Conservation (phyloP, 2,797 vertebrate genomes). For the Dermochelys coriacea region DNA sequence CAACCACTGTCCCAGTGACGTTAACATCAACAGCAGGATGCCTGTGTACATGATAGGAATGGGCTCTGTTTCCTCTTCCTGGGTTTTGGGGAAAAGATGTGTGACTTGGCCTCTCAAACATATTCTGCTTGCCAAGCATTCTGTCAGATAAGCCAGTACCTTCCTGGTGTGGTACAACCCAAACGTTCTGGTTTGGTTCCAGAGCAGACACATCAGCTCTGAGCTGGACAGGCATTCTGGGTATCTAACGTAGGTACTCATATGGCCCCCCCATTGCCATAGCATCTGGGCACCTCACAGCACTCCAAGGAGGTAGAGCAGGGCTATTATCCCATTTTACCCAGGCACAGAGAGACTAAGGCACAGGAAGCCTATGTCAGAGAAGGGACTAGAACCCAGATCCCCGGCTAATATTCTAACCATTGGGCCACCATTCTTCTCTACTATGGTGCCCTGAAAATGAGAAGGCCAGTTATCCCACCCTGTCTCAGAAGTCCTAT, state of each 20-base stretch:
- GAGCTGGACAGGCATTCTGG: neutral
- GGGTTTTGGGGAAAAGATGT: neutral
- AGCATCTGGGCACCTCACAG: fast-evolving
- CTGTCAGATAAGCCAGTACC: neutral
- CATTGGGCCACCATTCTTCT: neutral
- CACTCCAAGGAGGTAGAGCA: neutral
- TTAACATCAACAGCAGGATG: neutral
- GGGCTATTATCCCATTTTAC: neutral
- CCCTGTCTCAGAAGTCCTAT: neutral
- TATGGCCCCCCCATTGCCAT: neutral
- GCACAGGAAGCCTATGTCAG: neutral
- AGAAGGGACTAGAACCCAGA: neutral
- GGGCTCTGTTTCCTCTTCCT: neutral
- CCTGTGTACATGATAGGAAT: neutral
- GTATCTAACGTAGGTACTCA: neutral
- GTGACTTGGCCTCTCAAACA: neutral
- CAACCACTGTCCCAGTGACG: neutral
- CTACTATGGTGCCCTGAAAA: neutral
- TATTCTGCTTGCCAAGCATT: neutral
- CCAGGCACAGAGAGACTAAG: neutral
- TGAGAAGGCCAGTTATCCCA: neutral
- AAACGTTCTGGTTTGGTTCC: neutral
- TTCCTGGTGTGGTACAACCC: neutral
- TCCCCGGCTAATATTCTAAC: neutral
- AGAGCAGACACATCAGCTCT: neutral